These are phyloP conservation scores for Bombus cullumanus DNA, from an alignment of 1,140 invertebrate species.

Conservation along the genomic window DNA sequence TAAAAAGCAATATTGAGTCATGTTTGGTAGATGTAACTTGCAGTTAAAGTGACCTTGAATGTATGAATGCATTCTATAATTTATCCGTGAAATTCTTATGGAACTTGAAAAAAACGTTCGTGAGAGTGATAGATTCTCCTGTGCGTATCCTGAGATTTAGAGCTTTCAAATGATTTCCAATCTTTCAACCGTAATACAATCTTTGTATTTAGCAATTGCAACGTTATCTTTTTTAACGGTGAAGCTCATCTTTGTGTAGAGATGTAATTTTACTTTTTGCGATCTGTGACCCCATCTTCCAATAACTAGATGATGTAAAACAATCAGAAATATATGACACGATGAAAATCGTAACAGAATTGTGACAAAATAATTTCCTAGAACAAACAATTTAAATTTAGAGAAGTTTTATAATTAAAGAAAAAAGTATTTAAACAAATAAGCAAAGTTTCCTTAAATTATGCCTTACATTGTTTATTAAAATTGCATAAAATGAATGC, in stretches of 20 bases:
- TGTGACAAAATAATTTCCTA: neutral
- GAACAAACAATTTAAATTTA: neutral
- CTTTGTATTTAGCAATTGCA: constrained; percentile 19
- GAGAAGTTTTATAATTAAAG: neutral
- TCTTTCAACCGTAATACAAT: neutral
- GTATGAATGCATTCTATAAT: neutral
- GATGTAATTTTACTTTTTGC: constrained; percentile 8
- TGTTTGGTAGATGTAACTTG: neutral
- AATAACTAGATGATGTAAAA: neutral
- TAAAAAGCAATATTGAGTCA: neutral
- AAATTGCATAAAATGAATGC: neutral
- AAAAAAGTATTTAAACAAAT: neutral
- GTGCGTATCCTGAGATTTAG: neutral
- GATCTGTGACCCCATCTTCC: neutral
- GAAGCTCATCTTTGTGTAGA: constrained; percentile 3
- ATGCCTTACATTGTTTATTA: neutral
- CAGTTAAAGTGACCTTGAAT: neutral
- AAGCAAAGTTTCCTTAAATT: neutral
- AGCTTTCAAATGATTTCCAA: neutral
- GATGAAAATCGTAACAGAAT: neutral
- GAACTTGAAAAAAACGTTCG: neutral
- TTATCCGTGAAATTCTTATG: neutral
- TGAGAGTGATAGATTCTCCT: neutral
- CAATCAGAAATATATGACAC: neutral
- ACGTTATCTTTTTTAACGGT: neutral